Conservation (phyloP, 2,888 invertebrate species). For the Cephus nigrinus region DNA sequence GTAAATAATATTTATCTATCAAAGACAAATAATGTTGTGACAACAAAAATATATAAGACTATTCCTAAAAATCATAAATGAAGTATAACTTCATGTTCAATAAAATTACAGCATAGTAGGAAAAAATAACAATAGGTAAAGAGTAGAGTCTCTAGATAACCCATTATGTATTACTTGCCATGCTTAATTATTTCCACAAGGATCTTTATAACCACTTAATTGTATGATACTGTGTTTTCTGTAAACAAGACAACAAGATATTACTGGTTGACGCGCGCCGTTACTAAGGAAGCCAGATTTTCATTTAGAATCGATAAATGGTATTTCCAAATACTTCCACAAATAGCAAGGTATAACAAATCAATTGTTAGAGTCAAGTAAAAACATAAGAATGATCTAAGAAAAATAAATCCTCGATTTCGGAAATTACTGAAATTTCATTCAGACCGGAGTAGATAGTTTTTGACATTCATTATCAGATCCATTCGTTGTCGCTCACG, state of each 20-base stretch:
- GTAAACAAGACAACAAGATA: background rate
- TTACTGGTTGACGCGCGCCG: background rate
- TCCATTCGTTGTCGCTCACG: background rate
- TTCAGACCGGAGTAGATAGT: background rate
- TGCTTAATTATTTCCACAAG: background rate
- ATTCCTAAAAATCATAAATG: background rate
- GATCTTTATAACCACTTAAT: background rate
- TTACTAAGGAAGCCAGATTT: background rate
- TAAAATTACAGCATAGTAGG: background rate
- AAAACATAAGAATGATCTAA: background rate
- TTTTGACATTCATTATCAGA: background rate
- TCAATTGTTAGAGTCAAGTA: background rate
- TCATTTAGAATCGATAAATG: background rate
- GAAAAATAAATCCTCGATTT: background rate
- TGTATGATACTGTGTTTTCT: background rate
- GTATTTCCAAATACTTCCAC: background rate
- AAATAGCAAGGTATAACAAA: background rate
- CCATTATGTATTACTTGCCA: background rate
- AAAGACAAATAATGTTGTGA: background rate
- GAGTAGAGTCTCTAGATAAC: background rate
- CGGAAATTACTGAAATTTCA: background rate
- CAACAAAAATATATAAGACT: background rate
- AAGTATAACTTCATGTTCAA: background rate
- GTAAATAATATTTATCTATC: background rate
- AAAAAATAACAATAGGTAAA: background rate